These are phyloP conservation scores for Chrysochloris asiatica DNA, from an alignment of 2,113 vertebrate species.

Conservation along the genomic window DNA sequence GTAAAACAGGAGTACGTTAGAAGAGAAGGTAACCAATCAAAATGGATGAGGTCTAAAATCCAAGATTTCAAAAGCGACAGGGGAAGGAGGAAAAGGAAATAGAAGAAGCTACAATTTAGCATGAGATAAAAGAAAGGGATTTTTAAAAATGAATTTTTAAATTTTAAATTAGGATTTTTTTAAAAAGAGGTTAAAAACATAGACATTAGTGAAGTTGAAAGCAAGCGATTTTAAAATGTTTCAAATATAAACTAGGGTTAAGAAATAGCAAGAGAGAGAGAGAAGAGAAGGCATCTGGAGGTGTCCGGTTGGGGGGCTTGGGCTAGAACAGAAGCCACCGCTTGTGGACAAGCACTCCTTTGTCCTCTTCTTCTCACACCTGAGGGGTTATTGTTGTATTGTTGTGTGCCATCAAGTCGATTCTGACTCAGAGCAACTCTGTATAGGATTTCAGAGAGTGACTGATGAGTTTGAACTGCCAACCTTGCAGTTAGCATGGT, in stretches of 20 bases:
- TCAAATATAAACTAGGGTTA: not conserved
- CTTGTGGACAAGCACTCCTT: too few species aligned
- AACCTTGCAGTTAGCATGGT: too few species aligned
- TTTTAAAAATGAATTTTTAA: conserved; percentile 44
- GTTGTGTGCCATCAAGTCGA: too few species aligned
- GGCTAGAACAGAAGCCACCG: rapidly evolving
- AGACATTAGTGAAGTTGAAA: conserved; percentile 53
- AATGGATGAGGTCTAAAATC: conserved; percentile 42
- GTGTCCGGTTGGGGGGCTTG: rapidly evolving
- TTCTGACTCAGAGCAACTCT: too few species aligned
- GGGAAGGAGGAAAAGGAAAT: conserved; percentile 12
- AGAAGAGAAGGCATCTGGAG: rapidly evolving
- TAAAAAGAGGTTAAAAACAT: conserved; percentile 46
- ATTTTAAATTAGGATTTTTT: conserved; percentile 45
- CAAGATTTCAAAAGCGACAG: conserved; percentile 43
- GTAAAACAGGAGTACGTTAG: conserved; percentile 40
- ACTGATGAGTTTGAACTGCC: too few species aligned
- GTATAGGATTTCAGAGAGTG: too few species aligned
- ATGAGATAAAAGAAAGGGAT: conserved; percentile 16
- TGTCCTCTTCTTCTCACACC: not conserved
- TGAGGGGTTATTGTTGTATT: too few species aligned
- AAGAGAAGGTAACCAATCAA: conserved; percentile 27
- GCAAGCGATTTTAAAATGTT: not conserved
- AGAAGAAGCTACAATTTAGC: conserved; percentile 25
- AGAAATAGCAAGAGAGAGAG: not conserved